Percentiles rank a stretch among this genome's conserved stretches.
These are phyloP conservation scores for Linurgus olivaceus DNA, from an alignment of 2,797 vertebrate species.

Conservation along the genomic window DNA sequence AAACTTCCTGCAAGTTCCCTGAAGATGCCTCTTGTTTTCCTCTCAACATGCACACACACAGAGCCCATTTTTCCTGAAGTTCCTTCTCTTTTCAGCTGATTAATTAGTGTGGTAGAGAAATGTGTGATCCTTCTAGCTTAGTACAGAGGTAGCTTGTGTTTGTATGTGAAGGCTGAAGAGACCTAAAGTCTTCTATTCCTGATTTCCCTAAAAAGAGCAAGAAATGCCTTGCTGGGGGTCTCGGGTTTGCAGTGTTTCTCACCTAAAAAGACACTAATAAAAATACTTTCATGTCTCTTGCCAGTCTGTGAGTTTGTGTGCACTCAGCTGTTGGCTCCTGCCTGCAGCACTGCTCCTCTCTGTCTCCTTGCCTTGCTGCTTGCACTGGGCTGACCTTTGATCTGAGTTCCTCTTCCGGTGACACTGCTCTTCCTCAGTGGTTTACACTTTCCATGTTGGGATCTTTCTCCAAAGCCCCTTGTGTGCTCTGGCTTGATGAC, in stretches of 20 bases:
- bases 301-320: not conserved
- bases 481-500: not conserved
- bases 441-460: not conserved
- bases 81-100: not conserved
- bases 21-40: not conserved
- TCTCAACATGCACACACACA: not conserved
- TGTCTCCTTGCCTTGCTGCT: not conserved
- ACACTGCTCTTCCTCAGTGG: not conserved
- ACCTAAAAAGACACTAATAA: not conserved
- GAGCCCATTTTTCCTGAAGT: not conserved
- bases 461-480: not conserved
- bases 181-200: not conserved
- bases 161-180: not conserved
- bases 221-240: not conserved
- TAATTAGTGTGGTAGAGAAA: not conserved
- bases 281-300: not conserved
- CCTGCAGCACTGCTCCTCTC: not conserved
- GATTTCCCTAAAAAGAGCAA: not conserved
- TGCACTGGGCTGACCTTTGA: not conserved
- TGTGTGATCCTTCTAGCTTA: not conserved
- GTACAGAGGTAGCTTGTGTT: not conserved
- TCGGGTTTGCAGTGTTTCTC: not conserved
- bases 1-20: not conserved
- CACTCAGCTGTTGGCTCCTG: not conserved
- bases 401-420: not conserved